Percentiles rank a stretch among this genome's conserved stretches.
These are phyloP conservation scores for Nomada ruficornis DNA, from an alignment of 2,888 invertebrate species.

Conservation along the genomic window DNA sequence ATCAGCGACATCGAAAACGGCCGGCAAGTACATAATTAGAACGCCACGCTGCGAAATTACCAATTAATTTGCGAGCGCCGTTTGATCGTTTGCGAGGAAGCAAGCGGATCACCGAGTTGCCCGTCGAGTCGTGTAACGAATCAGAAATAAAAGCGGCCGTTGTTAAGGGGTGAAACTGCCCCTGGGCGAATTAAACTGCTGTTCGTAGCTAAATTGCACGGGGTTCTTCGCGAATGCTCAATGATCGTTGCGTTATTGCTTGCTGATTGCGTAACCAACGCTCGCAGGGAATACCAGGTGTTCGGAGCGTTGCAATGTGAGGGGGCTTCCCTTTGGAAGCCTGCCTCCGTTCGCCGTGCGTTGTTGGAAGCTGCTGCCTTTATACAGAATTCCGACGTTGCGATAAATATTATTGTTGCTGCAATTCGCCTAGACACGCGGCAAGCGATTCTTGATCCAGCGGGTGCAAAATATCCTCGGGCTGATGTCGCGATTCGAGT, in stretches of 20 bases:
- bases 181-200: background rate
- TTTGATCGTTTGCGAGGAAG: slow-evolving; percentile 11
- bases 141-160: slow-evolving; percentile 54
- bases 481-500: background rate
- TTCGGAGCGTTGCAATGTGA: background rate
- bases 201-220: background rate
- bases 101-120: slow-evolving; percentile 25
- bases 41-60: slow-evolving; percentile 38
- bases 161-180: background rate
- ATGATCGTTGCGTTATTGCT: background rate
- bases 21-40: slow-evolving; percentile 43
- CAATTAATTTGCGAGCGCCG: slow-evolving; percentile 57
- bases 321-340: background rate
- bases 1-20: slow-evolving; percentile 52
- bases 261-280: slow-evolving; percentile 11
- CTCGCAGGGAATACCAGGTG: background rate
- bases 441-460: background rate
- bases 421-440: background rate
- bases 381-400: too few relatives aligned
- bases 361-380: too few relatives aligned
- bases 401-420: background rate
- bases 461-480: background rate
- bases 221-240: background rate
- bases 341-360: background rate
- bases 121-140: slow-evolving; percentile 56